Conservation (phyloP, 2,113 vertebrate genomes). For the Progne subis region DNA sequence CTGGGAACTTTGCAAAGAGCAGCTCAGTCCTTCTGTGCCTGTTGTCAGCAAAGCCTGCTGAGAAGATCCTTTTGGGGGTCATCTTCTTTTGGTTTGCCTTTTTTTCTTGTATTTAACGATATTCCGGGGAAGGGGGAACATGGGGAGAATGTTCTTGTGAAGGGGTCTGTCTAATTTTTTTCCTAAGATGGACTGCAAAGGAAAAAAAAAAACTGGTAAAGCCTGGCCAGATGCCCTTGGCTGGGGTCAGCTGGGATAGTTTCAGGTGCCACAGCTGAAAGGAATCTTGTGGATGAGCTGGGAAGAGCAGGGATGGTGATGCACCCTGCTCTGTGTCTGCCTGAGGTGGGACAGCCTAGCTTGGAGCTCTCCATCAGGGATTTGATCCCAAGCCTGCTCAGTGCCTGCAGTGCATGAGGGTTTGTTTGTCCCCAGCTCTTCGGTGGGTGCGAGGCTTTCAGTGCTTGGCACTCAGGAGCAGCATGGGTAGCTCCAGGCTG, state of each 20-base stretch:
- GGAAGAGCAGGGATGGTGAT: not conserved
- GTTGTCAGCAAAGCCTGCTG: not conserved
- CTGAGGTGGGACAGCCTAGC: not conserved
- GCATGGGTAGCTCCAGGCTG: not conserved
- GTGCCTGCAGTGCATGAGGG: not conserved
- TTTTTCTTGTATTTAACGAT: not conserved
- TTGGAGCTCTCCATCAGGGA: not conserved
- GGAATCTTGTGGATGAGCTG: not conserved
- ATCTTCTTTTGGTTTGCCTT: not conserved
- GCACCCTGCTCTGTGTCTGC: not conserved
- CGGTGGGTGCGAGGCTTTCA: not conserved
- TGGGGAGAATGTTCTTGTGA: not conserved
- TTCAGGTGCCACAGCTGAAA: not conserved
- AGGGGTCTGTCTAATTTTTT: not conserved
- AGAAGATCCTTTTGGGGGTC: not conserved
- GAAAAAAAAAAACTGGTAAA: not conserved
- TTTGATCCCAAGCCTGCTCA: not conserved
- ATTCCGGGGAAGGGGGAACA: not conserved
- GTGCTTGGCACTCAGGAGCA: not conserved
- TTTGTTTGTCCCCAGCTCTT: not conserved
- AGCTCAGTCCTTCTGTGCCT: not conserved
- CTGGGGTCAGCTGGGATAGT: not conserved
- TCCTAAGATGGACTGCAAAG: not conserved
- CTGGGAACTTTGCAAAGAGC: not conserved
- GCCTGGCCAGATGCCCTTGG: not conserved